phyloP scores from a whole-genome alignment of 2,888 invertebrate genomes.

The Eugnorisma glareosa region DNA sequence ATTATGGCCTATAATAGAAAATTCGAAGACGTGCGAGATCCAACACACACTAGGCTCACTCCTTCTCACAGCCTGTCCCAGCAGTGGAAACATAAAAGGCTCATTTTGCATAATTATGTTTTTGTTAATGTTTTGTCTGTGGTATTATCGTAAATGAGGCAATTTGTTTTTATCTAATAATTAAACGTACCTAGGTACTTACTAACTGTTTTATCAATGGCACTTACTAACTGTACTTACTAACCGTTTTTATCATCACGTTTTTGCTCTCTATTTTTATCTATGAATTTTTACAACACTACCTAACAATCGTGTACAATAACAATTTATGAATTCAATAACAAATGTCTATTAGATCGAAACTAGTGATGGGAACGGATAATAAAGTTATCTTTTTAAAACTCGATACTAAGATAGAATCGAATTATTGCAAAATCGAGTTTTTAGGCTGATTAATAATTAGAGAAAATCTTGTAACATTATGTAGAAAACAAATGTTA shows the following conservation, averaged over 20 bases:
- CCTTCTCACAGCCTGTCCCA: neutral
- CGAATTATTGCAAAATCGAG: neutral
- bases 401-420: neutral
- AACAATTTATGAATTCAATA: neutral
- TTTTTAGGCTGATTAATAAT: neutral
- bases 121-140: neutral
- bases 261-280: constrained; percentile 9
- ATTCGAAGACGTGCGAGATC: neutral
- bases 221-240: neutral
- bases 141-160: neutral
- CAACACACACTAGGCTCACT: too few relatives aligned
- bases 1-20: neutral
- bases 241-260: constrained; percentile 14
- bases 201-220: neutral
- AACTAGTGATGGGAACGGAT: constrained; percentile 20
- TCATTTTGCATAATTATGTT: neutral
- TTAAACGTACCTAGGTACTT: neutral
- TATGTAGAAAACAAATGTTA: neutral
- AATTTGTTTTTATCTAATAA: neutral
- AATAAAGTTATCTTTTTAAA: neutral
- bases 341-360: neutral
- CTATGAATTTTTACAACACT: neutral
- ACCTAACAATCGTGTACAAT: neutral
- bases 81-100: neutral
- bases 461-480: neutral